Base-by-base conservation (phyloP, 2,113 vertebrate genomes). In the Zosterops lateralis region DNA sequence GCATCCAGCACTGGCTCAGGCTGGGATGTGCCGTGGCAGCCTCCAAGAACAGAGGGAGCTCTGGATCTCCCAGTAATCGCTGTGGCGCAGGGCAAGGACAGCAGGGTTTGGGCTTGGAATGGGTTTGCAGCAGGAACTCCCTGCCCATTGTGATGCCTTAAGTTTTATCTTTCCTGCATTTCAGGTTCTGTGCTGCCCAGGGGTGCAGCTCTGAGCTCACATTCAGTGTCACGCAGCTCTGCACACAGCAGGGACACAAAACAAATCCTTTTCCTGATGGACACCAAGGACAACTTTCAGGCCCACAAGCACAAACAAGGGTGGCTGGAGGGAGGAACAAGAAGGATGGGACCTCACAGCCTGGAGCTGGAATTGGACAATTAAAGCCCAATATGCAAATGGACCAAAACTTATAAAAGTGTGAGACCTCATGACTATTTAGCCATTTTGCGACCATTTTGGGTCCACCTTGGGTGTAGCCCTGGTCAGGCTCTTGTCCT, bases 41-140 rank as follows among this genome's bases (percentile, higher is more conserved):
- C 29, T 62, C 56, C 60, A 44, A 51, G 54, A 64, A 14, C n/a
- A 61, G 38, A 32, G 66, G 31, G 3, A 24, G 17, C 21, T 36
- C 45, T 34, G 0, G 17, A 19, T 15, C 3, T 31, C 18, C 32
- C 19, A 10, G 44, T 26, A 32, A 1, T 25, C 0, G 0, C 19
- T 11, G 10, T 19, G 34, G 26, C 47, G 14, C 1, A 0, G 15
- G 24, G 5, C 17, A n/a, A 2, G 0, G 2, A 9, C 54, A 44
- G 62, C 44, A 38, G 38, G 29, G 12, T 14, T n/a, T 62, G 71
- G 36, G 16, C 10, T 54, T 58, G 31, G 51, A 11, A 16, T 14
- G 60, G 21, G 15, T 53, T 67, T 85, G 32, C 71, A 73, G 45
- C 58, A 62, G 53, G 12, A 84, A 2, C 3, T 44, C n/a, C 15